Evolutionary conservation across 2,888 invertebrate species (phyloP).

Genomic region (Meteorus colon): DNA sequence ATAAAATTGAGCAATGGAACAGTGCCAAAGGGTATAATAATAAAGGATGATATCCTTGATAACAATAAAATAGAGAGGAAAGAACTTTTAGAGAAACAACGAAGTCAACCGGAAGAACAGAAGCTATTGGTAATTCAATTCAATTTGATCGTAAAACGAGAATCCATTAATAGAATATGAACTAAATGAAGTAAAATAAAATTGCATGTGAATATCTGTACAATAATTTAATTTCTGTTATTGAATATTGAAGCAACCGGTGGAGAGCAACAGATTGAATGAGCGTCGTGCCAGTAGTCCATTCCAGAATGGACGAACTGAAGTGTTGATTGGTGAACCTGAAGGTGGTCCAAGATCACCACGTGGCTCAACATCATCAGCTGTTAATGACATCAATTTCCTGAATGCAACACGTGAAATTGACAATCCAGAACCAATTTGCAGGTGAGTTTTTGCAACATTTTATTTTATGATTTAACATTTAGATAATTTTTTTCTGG

Average conservation of each 20-base stretch:
- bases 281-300: slow-evolving; percentile 76
- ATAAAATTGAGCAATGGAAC: slow-evolving; percentile 70
- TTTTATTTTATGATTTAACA: neutral
- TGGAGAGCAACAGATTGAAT: slow-evolving; percentile 65
- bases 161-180: neutral
- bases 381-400: slow-evolving; percentile 67
- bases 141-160: neutral
- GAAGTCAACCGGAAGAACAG: slow-evolving; percentile 66
- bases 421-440: slow-evolving; percentile 68
- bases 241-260: slow-evolving; percentile 56
- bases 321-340: slow-evolving; percentile 81
- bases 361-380: slow-evolving; percentile 70
- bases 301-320: slow-evolving; percentile 83
- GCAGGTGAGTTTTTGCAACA: slow-evolving; percentile 61
- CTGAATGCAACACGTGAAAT: slow-evolving; percentile 64
- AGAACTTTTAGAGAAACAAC: slow-evolving; percentile 65
- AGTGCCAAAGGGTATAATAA: slow-evolving; percentile 63
- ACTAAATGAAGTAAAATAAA: neutral
- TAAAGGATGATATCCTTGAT: slow-evolving; percentile 54
- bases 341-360: slow-evolving; percentile 72
- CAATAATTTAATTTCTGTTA: slow-evolving; percentile 3
- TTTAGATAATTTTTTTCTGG: neutral
- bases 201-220: neutral
- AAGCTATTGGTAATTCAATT: slow-evolving; percentile 64
- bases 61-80: slow-evolving; percentile 56